Evolutionary conservation across 2,797 vertebrate species (phyloP).

Genomic region (Tragelaphus oryx): DNA sequence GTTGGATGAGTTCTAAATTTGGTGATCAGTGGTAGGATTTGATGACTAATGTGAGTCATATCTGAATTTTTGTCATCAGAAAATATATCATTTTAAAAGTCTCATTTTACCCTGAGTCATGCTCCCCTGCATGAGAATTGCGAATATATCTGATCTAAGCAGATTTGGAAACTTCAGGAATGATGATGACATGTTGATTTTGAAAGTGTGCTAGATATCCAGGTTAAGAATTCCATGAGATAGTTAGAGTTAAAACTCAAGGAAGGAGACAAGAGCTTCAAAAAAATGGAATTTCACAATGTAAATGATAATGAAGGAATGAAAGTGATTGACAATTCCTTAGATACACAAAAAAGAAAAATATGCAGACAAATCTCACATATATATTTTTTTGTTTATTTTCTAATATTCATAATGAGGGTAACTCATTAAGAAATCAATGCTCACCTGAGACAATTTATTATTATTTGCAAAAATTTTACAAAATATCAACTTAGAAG

Average conservation of each 20-base stretch:
- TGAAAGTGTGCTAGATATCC: background rate
- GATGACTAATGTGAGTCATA: background rate
- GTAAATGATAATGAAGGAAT: background rate
- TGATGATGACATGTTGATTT: background rate
- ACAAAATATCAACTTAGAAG: background rate
- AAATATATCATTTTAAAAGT: conserved; percentile 54
- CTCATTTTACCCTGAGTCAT: conserved; percentile 43
- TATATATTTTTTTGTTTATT: background rate
- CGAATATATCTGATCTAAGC: conserved; percentile 52
- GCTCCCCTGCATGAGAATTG: background rate
- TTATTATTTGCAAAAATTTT: background rate
- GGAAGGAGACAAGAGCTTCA: background rate
- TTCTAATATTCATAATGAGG: background rate
- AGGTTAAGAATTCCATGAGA: background rate
- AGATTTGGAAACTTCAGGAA: background rate
- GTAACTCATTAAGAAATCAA: background rate
- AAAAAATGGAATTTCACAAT: background rate
- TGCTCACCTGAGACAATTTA: background rate
- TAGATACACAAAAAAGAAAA: conserved; percentile 9
- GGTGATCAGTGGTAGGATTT: conserved; percentile 1
- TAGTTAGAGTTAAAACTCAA: background rate
- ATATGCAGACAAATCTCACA: background rate
- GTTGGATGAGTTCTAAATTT: conserved; percentile 5
- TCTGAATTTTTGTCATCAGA: conserved; percentile 48
- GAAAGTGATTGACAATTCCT: background rate